phyloP scores from a whole-genome alignment of 2,888 invertebrate genomes.

The Drosophila emarginata region DNA sequence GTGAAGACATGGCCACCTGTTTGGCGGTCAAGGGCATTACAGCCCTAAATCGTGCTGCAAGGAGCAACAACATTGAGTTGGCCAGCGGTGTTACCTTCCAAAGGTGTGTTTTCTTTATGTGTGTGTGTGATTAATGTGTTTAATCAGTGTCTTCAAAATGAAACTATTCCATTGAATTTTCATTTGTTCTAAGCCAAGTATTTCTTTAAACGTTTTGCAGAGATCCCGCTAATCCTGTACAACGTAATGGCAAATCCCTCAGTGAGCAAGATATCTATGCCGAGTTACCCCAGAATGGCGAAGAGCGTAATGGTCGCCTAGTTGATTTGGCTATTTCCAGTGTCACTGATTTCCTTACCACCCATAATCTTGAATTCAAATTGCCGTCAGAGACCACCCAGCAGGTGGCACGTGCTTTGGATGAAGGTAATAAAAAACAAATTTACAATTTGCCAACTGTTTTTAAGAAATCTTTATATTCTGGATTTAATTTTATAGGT shows the following conservation, averaged over 20 bases:
- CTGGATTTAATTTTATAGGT: constrained; percentile 82
- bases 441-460: neutral
- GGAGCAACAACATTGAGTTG: constrained; percentile 84
- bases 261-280: constrained; percentile 84
- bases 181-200: neutral
- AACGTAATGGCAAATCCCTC: constrained; percentile 81
- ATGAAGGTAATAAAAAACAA: constrained; percentile 86
- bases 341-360: constrained; percentile 84
- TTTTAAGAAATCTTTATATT: neutral
- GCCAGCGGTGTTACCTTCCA: constrained; percentile 85
- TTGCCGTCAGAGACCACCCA: constrained; percentile 87
- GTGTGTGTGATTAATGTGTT: constrained; percentile 17
- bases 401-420: constrained; percentile 88
- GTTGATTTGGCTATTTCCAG: constrained; percentile 85
- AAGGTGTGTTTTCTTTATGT: constrained; percentile 80
- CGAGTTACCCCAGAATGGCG: constrained; percentile 83
- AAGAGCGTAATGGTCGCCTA: constrained; percentile 84
- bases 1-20: constrained; percentile 84
- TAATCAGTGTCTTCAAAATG: neutral
- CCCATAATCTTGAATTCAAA: constrained; percentile 87
- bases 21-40: constrained; percentile 85
- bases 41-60: constrained; percentile 84
- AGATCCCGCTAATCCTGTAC: constrained; percentile 78
- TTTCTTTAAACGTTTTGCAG: constrained; percentile 63
- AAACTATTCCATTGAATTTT: neutral